phyloP scores from a whole-genome alignment of 2,888 invertebrate genomes.

The Brassicogethes aeneus region DNA sequence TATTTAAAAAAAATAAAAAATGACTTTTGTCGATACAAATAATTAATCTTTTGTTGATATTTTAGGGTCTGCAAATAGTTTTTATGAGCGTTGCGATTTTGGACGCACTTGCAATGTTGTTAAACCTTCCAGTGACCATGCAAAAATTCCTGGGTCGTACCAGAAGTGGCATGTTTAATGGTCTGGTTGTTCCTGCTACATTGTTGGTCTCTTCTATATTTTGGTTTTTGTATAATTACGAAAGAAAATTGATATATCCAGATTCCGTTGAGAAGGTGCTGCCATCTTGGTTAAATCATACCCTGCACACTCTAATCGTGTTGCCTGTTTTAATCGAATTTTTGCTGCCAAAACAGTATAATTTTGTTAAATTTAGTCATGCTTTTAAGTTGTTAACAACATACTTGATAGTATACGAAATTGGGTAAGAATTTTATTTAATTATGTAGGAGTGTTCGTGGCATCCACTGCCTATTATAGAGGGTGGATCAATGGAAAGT shows the following conservation, averaged over 20 bases:
- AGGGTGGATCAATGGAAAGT: not conserved
- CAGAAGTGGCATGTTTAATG: slow-evolving; percentile 18
- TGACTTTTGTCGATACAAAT: too few relatives aligned
- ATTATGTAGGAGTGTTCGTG: not conserved
- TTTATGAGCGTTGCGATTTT: slow-evolving; percentile 18
- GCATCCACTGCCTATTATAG: not conserved
- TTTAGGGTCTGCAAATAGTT: slow-evolving; percentile 20
- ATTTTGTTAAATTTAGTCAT: slow-evolving; percentile 13
- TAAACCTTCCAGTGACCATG: slow-evolving; percentile 7
- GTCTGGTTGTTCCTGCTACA: slow-evolving; percentile 26
- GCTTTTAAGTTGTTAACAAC: slow-evolving; percentile 10
- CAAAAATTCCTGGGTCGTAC: slow-evolving; percentile 14
- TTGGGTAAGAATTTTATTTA: slow-evolving; percentile 18
- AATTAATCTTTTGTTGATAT: too few relatives aligned
- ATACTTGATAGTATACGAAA: slow-evolving; percentile 14
- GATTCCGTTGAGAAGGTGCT: slow-evolving; percentile 43
- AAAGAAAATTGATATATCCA: slow-evolving; percentile 51
- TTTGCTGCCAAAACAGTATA: slow-evolving; percentile 25
- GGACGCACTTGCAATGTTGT: slow-evolving; percentile 15
- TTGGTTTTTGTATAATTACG: slow-evolving; percentile 46
- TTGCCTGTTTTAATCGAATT: slow-evolving; percentile 44
- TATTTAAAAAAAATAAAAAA: too few relatives aligned
- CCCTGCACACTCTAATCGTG: slow-evolving; percentile 48
- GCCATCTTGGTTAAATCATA: slow-evolving; percentile 52
- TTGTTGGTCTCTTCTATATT: slow-evolving; percentile 48